A percentile compares a stretch with the other conserved stretches of the same genome.
phyloP scores from a whole-genome alignment of 2,797 vertebrate genomes.

The Rhinoraja longicauda region DNA sequence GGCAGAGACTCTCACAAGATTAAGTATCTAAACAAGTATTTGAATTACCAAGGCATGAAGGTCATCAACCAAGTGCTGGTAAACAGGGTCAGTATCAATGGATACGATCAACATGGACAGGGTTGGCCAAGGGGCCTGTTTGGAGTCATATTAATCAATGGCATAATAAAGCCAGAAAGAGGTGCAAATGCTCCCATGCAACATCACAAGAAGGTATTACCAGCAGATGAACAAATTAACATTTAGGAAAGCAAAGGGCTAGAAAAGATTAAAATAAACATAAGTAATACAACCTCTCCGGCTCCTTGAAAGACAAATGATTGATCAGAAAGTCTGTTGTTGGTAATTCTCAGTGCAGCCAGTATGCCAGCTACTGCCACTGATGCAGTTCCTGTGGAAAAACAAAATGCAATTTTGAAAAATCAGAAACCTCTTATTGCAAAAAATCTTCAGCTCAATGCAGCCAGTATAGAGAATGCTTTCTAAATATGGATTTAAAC shows the following conservation, averaged over 20 bases:
- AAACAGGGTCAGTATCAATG: too few relatives aligned
- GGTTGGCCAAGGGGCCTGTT: too few relatives aligned
- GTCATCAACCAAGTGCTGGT: too few relatives aligned
- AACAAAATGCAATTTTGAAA: not conserved
- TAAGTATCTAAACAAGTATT: too few relatives aligned
- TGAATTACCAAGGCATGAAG: too few relatives aligned
- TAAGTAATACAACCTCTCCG: conserved; percentile 71
- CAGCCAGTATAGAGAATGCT: not conserved
- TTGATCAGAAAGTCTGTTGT: conserved; percentile 81
- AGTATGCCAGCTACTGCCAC: conserved; percentile 87
- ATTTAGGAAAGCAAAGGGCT: not conserved
- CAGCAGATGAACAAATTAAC: not conserved
- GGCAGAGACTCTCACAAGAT: too few relatives aligned
- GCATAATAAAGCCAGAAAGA: not conserved
- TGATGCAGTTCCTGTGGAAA: conserved; percentile 78
- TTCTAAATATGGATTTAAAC: not conserved
- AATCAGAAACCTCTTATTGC: not conserved
- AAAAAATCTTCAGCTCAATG: not conserved
- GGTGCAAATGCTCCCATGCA: not conserved
- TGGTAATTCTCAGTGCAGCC: conserved; percentile 83
- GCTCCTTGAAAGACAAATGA: conserved; percentile 96
- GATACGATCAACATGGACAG: too few relatives aligned
- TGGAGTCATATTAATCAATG: too few relatives aligned
- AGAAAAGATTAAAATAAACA: not conserved
- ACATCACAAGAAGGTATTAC: not conserved